phyloP scores from a whole-genome alignment of 2,113 vertebrate species.

The Planiliza haematocheilus region DNA sequence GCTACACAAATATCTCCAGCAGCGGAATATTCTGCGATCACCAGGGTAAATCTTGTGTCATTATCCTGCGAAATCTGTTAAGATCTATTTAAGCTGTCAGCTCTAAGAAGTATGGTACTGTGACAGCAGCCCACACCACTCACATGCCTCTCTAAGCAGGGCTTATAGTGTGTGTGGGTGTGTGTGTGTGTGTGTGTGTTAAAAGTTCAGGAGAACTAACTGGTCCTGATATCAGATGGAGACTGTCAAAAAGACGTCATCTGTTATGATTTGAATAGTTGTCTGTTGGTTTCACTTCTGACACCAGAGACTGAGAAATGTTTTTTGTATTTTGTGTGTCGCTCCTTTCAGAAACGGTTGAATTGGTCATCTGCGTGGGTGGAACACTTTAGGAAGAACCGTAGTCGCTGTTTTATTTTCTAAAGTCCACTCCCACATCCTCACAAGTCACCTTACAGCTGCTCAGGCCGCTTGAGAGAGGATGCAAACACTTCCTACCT shows the following conservation, averaged over 20 bases:
- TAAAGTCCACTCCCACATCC: constrained; percentile 70
- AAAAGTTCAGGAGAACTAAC: constrained; percentile 28
- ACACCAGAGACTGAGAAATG: constrained; percentile 7
- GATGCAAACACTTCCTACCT: constrained; percentile 80
- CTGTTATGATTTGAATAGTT: constrained; percentile 35
- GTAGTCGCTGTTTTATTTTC: constrained; percentile 36
- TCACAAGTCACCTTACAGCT: constrained; percentile 77
- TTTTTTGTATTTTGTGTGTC: background rate
- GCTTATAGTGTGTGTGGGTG: background rate
- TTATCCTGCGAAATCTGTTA: constrained; percentile 76
- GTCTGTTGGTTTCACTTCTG: constrained; percentile 24
- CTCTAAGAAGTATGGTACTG: constrained; percentile 54
- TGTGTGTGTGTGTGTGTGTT: constrained; percentile 24
- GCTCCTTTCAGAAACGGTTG: background rate
- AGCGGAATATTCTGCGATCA: constrained; percentile 60
- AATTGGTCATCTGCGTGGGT: background rate
- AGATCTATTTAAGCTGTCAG: constrained; percentile 66
- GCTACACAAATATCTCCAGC: constrained; percentile 65
- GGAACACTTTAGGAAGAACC: constrained; percentile 19
- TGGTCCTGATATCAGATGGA: constrained; percentile 54
- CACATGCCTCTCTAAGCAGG: constrained; percentile 46
- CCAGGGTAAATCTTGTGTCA: constrained; percentile 61
- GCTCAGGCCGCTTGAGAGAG: constrained; percentile 60
- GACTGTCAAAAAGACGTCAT: constrained; percentile 44
- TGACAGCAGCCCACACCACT: constrained; percentile 53